phyloP scores from a whole-genome alignment of 2,797 vertebrate genomes.

The Lemur catta region DNA sequence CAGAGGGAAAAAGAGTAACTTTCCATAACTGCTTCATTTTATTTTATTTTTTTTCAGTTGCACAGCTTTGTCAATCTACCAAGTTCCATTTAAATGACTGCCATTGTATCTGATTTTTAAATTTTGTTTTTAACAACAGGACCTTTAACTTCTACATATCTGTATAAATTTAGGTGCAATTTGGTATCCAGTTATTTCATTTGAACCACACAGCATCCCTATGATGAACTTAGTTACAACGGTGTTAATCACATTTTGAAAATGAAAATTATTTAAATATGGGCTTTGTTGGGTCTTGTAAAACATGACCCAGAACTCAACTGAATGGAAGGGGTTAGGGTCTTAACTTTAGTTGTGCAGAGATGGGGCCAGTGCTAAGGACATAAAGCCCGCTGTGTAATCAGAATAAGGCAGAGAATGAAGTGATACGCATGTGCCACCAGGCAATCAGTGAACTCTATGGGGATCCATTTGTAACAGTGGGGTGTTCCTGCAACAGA shows the following conservation, averaged over 20 bases:
- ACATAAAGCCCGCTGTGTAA: too few species aligned
- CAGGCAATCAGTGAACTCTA: too few species aligned
- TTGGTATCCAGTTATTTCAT: background rate
- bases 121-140: slow-evolving; percentile 5
- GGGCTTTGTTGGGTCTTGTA: background rate
- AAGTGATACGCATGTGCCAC: background rate
- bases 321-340: background rate
- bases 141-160: background rate
- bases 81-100: background rate
- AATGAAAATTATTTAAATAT: background rate
- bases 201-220: background rate
- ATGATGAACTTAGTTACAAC: background rate
- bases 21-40: background rate
- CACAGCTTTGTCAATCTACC: background rate
- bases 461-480: background rate
- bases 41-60: background rate
- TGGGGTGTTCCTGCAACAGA: background rate
- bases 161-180: background rate
- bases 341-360: background rate
- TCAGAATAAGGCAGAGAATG: background rate
- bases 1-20: background rate
- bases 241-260: background rate
- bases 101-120: background rate
- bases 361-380: background rate
- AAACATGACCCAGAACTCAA: background rate